Conservation (phyloP, 2,888 invertebrate genomes). For the Euclidia mi region DNA sequence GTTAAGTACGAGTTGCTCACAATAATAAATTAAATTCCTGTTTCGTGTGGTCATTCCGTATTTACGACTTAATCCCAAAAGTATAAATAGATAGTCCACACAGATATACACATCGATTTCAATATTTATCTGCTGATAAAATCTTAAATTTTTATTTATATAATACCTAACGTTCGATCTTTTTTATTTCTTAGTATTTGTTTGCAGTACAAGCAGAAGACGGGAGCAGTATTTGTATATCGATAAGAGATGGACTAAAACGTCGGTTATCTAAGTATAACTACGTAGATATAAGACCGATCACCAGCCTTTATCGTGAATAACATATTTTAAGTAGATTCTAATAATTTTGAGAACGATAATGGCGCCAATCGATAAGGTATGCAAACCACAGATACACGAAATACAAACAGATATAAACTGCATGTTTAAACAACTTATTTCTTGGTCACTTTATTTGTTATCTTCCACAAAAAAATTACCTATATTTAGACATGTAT, state of each 20-base stretch:
- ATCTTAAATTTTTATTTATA: constrained; percentile 31
- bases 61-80: constrained; percentile 49
- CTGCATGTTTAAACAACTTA: background rate
- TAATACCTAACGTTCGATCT: constrained; percentile 33
- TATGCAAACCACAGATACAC: constrained; percentile 33
- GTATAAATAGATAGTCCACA: constrained; percentile 32
- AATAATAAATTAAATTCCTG: constrained; percentile 37
- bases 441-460: background rate
- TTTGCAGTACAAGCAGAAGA: constrained; percentile 51
- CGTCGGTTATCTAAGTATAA: constrained; percentile 39
- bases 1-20: constrained; percentile 31
- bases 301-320: constrained; percentile 56
- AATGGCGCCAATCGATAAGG: constrained; percentile 60
- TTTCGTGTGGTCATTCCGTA: constrained; percentile 37
- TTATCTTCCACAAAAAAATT: too few species aligned
- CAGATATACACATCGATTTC: constrained; percentile 36
- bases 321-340: constrained; percentile 62
- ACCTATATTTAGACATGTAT: constrained; percentile 5
- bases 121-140: constrained; percentile 51
- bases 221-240: constrained; percentile 60
- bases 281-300: constrained; percentile 55
- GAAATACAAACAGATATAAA: constrained; percentile 1
- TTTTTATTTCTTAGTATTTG: constrained; percentile 42
- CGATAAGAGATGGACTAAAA: constrained; percentile 64
- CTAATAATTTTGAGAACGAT: constrained; percentile 64